A percentile compares a stretch with the other conserved stretches of the same genome.
phyloP scores from a whole-genome alignment of 1,140 invertebrate species.

The Tetramorium simillimum region DNA sequence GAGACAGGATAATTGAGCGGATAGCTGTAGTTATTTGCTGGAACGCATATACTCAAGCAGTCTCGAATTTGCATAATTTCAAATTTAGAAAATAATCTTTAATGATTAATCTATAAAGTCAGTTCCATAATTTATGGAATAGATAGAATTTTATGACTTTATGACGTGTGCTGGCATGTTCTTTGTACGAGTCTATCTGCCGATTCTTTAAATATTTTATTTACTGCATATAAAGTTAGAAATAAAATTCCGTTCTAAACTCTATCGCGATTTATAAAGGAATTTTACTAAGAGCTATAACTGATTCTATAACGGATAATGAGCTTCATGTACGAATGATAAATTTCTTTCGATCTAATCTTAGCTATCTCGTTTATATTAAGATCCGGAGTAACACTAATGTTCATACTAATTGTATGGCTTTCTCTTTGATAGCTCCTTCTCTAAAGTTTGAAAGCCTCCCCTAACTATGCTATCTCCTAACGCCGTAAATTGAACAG shows the following conservation, averaged over 20 bases:
- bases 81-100: neutral
- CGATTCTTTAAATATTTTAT: constrained; percentile 9
- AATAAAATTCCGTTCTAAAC: neutral
- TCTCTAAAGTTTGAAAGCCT: neutral
- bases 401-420: neutral
- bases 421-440: constrained; percentile 10
- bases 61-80: neutral
- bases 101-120: neutral
- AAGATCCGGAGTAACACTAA: neutral
- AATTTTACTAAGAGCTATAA: neutral
- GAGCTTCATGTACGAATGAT: neutral
- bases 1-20: neutral
- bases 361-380: neutral
- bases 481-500: neutral
- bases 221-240: neutral
- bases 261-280: neutral
- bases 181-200: neutral
- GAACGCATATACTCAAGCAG: neutral
- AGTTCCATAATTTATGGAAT: neutral
- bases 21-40: neutral
- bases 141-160: neutral
- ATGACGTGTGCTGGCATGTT: neutral
- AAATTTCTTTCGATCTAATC: neutral
- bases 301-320: neutral
- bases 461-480: neutral